Evolutionary conservation across 2,888 invertebrate species (phyloP).

Genomic region (Drosophila subsilvestris): DNA sequence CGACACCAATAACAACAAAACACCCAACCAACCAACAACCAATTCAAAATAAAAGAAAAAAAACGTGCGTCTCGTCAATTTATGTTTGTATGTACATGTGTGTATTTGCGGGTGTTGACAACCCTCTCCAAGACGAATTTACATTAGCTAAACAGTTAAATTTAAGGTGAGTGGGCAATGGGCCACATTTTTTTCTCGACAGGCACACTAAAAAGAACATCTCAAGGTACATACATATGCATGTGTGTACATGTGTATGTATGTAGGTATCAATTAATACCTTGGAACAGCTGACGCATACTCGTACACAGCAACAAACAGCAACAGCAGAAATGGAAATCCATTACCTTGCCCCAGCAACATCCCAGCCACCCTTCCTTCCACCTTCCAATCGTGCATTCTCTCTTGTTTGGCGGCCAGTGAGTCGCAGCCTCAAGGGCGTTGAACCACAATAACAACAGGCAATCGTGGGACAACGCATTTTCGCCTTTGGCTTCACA

Average conservation of each 20-base stretch:
- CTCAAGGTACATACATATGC: constrained; percentile 42
- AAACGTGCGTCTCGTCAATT: constrained; percentile 56
- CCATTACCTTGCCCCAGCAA: constrained; percentile 3
- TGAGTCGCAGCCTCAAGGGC: constrained; percentile 66
- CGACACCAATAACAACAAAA: constrained; percentile 53
- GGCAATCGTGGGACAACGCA: neutral
- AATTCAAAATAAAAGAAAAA: constrained; percentile 55
- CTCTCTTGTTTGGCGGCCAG: constrained; percentile 45
- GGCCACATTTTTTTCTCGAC: constrained; percentile 10
- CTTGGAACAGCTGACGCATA: constrained; percentile 26
- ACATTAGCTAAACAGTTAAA: constrained; percentile 58
- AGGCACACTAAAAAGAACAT: constrained; percentile 57
- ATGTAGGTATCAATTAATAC: constrained; percentile 1
- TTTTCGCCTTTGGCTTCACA: neutral
- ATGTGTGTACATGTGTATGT: neutral
- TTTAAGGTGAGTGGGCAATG: constrained; percentile 58
- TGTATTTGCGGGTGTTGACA: constrained; percentile 25
- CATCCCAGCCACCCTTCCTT: constrained; percentile 14
- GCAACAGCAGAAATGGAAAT: neutral
- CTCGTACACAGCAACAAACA: neutral
- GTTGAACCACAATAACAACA: constrained; percentile 67
- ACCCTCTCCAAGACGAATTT: constrained; percentile 59
- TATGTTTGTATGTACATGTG: constrained; percentile 40
- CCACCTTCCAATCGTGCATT: neutral
- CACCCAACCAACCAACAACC: constrained; percentile 15